Base-by-base conservation (phyloP, 2,888 invertebrate genomes). In the Drosophila cracens region DNA sequence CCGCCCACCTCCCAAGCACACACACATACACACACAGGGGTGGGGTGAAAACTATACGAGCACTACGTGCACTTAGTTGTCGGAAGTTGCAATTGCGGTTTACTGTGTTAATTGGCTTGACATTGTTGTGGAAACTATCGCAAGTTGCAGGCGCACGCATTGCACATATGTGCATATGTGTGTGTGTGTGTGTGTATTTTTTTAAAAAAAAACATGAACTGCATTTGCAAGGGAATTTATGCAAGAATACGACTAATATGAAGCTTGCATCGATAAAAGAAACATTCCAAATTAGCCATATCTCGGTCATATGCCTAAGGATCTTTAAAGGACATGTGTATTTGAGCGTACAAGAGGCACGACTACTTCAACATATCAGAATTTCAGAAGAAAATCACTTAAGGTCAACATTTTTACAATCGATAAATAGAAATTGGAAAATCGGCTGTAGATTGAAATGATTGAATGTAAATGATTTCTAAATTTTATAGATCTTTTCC, bases 41-140 rank as follows among this genome's bases (percentile, higher is more conserved):
- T 31, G 25, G 58, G 51, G 74, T 68, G 62, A 81, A 60, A 81
- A 76, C 78, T 63, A 65, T 63, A 68, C 27, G n/a, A 65, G 65
- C 53, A 33, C 76, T 72, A 83, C 76, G 81, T 83, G 89, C 89
- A 89, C 84, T 83, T 84, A 83, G 84, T 87, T 76, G 66, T 76
- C 87, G 87, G 87, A 83, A 89, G 87, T 84, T 84, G 83, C 89
- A 89, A 83, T 73, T 89, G 83, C 79, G 83, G 89, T 76, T 81
- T 74, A 74, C 87, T 81, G 87, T 89, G 89, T 89, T 84, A 84
- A 84, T 84, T 84, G 84, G 89, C 89, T 70, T 78, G 79, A 74
- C 79, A 87, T 87, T 83, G 83, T 79, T 81, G 70, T 73, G 65
- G 81, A 68, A 80, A 74, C 77, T 82, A 82, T 79, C 76, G 81